phyloP scores from a whole-genome alignment of 2,113 vertebrate genomes.

The Sapayoa aenigma region DNA sequence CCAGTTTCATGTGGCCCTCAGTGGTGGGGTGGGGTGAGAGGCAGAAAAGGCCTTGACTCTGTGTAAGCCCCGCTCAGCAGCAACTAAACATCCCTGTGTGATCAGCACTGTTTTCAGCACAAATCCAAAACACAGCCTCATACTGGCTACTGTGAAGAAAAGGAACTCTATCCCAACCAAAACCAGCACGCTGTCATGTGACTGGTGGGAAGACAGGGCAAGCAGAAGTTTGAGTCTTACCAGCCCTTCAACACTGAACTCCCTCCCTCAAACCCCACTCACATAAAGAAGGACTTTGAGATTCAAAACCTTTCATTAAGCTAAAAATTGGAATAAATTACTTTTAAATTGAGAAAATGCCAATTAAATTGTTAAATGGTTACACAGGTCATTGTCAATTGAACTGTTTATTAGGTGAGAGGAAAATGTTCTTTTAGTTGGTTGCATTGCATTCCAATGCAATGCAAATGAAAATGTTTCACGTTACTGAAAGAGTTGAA shows the following conservation, averaged over 20 bases:
- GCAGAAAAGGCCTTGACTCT: not conserved
- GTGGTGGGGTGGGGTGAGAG: not conserved
- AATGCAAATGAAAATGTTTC: not conserved
- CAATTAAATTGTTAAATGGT: not conserved
- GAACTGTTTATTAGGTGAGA: not conserved
- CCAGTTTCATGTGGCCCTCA: not conserved
- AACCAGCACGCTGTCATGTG: not conserved
- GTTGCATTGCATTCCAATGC: not conserved
- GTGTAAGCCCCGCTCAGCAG: not conserved
- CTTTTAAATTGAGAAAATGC: not conserved
- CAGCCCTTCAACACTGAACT: not conserved
- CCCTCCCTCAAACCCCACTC: not conserved
- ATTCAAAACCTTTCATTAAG: not conserved
- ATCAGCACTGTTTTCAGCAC: not conserved
- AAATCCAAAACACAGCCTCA: not conserved
- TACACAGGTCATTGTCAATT: not conserved
- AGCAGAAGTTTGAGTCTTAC: not conserved
- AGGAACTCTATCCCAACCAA: not conserved
- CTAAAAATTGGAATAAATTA: not conserved
- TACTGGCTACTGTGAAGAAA: not conserved
- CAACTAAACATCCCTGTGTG: not conserved
- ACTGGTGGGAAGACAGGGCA: not conserved
- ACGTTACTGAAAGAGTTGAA: not conserved
- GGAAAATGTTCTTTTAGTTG: not conserved
- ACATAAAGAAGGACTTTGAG: not conserved